Conservation (phyloP, 2,888 invertebrate species). For the Alviniconcha strummeri region DNA sequence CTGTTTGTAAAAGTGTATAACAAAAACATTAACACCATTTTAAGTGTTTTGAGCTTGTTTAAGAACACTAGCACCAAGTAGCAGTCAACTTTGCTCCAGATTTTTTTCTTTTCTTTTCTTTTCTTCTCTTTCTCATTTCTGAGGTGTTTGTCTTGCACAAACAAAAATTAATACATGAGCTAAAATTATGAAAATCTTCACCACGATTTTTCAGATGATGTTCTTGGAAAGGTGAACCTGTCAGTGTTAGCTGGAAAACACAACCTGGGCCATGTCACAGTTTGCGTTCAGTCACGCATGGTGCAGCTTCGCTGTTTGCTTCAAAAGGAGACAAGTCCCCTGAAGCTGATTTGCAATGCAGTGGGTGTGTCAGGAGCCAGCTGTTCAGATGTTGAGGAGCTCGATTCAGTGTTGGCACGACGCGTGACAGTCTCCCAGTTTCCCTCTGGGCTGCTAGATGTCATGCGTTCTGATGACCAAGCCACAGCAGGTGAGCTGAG, state of each 20-base stretch:
- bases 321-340: conserved; percentile 26
- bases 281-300: conserved; percentile 20
- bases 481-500: conserved; percentile 4
- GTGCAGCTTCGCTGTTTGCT: conserved; percentile 34
- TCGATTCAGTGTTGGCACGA: conserved; percentile 34
- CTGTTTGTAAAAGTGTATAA: no score
- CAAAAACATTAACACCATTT: no score
- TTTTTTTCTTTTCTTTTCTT: no score
- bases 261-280: conserved; percentile 23
- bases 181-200: no score
- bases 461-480: conserved; percentile 21
- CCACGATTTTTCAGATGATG: no score
- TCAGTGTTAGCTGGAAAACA: conserved; percentile 1
- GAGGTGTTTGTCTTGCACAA: no score
- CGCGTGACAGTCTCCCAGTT: conserved; percentile 29
- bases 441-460: conserved; percentile 13
- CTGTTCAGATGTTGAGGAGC: conserved; percentile 18
- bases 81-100: no score
- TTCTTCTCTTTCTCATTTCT: no score
- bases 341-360: conserved; percentile 27
- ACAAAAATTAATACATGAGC: no score
- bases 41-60: no score
- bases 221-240: no score
- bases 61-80: no score
- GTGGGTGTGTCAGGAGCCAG: conserved; percentile 21